Evolutionary conservation across 23 tunicate species (phyloP).

Genomic region (Phallusia fumigata): DNA sequence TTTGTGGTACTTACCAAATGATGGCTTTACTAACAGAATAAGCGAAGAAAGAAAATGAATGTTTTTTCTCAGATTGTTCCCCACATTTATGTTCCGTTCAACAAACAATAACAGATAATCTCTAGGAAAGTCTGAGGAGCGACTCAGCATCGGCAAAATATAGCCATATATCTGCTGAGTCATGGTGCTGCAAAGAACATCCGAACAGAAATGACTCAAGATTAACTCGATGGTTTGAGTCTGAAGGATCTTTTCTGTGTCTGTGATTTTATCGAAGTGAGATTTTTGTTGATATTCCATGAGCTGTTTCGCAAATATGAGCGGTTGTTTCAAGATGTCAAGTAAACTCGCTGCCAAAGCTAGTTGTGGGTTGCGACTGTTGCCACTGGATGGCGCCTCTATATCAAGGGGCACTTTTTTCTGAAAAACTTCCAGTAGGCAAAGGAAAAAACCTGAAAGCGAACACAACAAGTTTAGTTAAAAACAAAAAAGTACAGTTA

Average conservation of each 20-base stretch:
- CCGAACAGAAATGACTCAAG: slow-evolving; percentile 18
- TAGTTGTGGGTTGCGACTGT: slow-evolving; percentile 25
- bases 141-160: slow-evolving; percentile 33
- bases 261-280: not conserved
- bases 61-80: not conserved
- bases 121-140: slow-evolving; percentile 10
- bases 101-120: not conserved
- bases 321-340: slow-evolving; percentile 27
- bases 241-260: not conserved
- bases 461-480: not conserved
- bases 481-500: no score
- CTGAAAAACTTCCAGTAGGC: slow-evolving; percentile 24
- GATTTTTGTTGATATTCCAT: not conserved
- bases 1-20: not conserved
- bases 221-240: not conserved
- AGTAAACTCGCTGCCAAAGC: slow-evolving; percentile 37
- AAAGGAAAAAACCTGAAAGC: slow-evolving; percentile 41
- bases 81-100: not conserved
- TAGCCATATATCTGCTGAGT: slow-evolving; percentile 18
- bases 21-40: not conserved
- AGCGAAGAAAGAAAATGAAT: slow-evolving; percentile 25
- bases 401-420: slow-evolving; percentile 43
- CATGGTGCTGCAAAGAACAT: slow-evolving; percentile 27
- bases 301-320: not conserved
- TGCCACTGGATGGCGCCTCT: slow-evolving; percentile 9